Base-by-base conservation (phyloP, 2,888 invertebrate genomes). In the Drepana falcataria region DNA sequence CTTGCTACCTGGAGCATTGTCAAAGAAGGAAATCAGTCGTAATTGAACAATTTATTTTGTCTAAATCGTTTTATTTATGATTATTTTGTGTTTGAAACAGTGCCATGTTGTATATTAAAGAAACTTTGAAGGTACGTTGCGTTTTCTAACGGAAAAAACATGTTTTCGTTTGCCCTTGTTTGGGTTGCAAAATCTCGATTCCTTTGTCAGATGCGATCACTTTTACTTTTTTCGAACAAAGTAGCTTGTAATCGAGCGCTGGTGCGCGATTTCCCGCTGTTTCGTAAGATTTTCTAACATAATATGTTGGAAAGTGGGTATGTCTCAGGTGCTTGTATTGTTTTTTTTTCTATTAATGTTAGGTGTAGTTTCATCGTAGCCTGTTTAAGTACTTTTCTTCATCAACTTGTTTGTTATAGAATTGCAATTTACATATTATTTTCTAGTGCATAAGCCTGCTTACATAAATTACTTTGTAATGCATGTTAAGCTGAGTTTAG, bases 81-180 rank as follows among this genome's bases (percentile, higher is more conserved):
- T 71, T 74, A 74, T 77, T 75, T 76, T 75, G 72, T 77, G 73
- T 74, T 76, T 60, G 69, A 77, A 65, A 66, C 63, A 69, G 84
- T 87, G 85, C 83, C 77, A 83, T 87, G 78, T 66, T 66, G 61
- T 73, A 66, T 69, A 64, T 66, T 69, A 73, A 66, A 72, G 69
- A 70, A 71, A 70, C 63, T 65, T 61, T 63, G 57, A 68, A 72
- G 75, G 80, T 79, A 81, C 63, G 85, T 77, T 61, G 35, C 44
- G 65, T 59, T 58, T 59, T 58, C 59, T 6, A 7, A 54, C 59
- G 71, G 72, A 75, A 75, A 81, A 81, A 83, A 78, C 83, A 81
- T 82, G 84, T 85, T 85, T 79, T 81, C 71, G 58, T 77, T 69
- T 85, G 87, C 84, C 90, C 87, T 87, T 88, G 88, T 84, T 87